A percentile compares a stretch with the other conserved stretches of the same genome.
These are phyloP conservation scores for Ischnura elegans DNA, from an alignment of 2,888 invertebrate genomes.

Conservation along the genomic window DNA sequence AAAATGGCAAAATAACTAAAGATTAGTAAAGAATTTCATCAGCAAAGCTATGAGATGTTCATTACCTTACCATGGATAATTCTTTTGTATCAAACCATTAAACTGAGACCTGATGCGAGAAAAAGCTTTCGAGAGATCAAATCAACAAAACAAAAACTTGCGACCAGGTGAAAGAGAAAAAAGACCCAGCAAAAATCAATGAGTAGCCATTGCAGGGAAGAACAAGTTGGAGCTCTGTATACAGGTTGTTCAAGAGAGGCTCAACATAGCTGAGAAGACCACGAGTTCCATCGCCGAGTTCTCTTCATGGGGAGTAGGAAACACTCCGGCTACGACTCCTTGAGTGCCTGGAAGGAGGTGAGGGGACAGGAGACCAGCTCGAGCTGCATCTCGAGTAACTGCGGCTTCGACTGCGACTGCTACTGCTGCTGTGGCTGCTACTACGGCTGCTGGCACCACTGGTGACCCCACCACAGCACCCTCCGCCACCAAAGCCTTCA, in stretches of 20 bases:
- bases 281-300: neutral
- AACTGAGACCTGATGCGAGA: neutral
- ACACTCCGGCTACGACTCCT: conserved; percentile 35
- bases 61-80: neutral
- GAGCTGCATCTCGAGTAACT: conserved; percentile 65
- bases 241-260: too few relatives aligned
- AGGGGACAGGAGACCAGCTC: conserved; percentile 36
- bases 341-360: conserved; percentile 23
- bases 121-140: neutral
- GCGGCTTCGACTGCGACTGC: conserved; percentile 50
- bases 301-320: conserved; percentile 42
- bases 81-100: neutral
- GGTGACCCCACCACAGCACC: conserved; percentile 51
- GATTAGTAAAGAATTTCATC: neutral
- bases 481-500: conserved; percentile 60
- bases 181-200: neutral
- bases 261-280: neutral
- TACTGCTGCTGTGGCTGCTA: conserved; percentile 69
- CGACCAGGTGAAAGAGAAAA: neutral
- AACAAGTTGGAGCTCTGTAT: neutral
- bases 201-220: neutral
- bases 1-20: neutral
- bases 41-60: neutral
- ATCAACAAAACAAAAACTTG: neutral
- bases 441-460: conserved; percentile 18